Conservation (phyloP, 2,888 invertebrate species). For the Euphydryas editha region DNA sequence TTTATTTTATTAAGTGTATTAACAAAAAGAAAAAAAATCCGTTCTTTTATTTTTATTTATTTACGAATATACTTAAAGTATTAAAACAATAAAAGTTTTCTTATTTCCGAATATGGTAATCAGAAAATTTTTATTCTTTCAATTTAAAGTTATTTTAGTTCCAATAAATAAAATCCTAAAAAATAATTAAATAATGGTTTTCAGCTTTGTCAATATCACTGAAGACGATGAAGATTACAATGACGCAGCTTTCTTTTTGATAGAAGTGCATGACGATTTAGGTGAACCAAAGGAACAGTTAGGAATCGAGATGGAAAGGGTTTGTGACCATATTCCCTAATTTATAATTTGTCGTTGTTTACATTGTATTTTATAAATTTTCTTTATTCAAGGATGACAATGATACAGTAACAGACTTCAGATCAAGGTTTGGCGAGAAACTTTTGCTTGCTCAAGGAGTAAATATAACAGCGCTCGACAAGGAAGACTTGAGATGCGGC, state of each 20-base stretch:
- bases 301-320: conserved; percentile 89
- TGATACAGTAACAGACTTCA: conserved; percentile 89
- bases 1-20: too few relatives aligned
- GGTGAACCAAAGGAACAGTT: conserved; percentile 90
- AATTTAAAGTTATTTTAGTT: too few relatives aligned
- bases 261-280: conserved; percentile 89
- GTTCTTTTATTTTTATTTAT: too few relatives aligned
- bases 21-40: too few relatives aligned
- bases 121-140: too few relatives aligned
- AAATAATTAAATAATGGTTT: conserved; percentile 6
- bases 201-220: conserved; percentile 64
- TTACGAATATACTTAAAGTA: too few relatives aligned
- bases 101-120: too few relatives aligned
- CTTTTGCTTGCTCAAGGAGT: conserved; percentile 86
- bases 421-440: conserved; percentile 87
- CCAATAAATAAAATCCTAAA: too few relatives aligned
- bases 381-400: conserved; percentile 83
- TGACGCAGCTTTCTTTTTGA: conserved; percentile 84
- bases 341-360: not conserved
- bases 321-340: conserved; percentile 47
- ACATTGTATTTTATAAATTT: conserved; percentile 2
- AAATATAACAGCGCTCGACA: conserved; percentile 88
- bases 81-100: too few relatives aligned
- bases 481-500: conserved; percentile 89
- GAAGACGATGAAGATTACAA: conserved; percentile 73